Conservation (phyloP, 2,797 vertebrate genomes). For the Balearica regulorum region DNA sequence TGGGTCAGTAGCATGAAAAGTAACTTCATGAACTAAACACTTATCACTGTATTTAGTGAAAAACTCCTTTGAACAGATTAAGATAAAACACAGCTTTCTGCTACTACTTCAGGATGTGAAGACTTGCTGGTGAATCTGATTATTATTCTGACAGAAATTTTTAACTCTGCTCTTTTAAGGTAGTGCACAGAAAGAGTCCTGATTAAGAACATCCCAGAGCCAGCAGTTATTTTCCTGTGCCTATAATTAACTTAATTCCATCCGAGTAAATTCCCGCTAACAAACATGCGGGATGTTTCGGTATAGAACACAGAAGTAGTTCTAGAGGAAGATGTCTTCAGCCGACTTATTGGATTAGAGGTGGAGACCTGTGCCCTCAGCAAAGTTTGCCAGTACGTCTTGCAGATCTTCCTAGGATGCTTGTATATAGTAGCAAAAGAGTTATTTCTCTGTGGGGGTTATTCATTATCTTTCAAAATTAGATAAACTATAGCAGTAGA, state of each 20-base stretch:
- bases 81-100: not conserved
- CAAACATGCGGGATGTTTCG: not conserved
- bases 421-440: not conserved
- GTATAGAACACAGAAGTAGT: not conserved
- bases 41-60: not conserved
- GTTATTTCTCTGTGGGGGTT: not conserved
- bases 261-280: not conserved
- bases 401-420: not conserved
- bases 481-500: not conserved
- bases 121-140: not conserved
- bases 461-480: not conserved
- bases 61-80: not conserved
- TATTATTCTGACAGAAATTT: not conserved
- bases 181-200: not conserved
- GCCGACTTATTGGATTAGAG: not conserved
- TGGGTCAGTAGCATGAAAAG: not conserved
- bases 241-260: slow-evolving; percentile 1
- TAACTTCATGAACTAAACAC: not conserved
- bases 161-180: not conserved
- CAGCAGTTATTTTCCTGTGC: slow-evolving; percentile 1
- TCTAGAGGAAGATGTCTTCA: not conserved
- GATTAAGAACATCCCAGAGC: not conserved
- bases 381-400: not conserved
- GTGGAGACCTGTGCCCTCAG: not conserved
- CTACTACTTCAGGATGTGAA: not conserved